These are phyloP conservation scores for Paradisaea rubra DNA, from an alignment of 2,113 vertebrate genomes.

Conservation along the genomic window DNA sequence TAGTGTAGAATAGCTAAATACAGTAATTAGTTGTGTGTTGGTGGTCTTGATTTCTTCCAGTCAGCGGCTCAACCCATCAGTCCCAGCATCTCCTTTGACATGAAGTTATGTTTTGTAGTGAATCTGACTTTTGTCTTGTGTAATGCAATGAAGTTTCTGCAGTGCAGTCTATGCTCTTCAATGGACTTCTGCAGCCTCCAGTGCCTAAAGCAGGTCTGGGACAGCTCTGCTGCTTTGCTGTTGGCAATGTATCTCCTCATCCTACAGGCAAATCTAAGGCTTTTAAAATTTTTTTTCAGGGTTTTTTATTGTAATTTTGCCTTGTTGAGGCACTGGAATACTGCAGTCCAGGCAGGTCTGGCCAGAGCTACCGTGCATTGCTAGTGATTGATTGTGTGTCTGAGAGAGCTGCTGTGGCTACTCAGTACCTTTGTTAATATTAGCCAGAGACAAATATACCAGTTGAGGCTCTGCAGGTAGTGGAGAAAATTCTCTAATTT, in stretches of 20 bases:
- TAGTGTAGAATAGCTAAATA: not conserved
- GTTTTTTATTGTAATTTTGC: not conserved
- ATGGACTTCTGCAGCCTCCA: not conserved
- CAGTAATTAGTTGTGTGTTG: not conserved
- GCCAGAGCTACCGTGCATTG: not conserved
- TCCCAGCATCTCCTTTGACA: not conserved
- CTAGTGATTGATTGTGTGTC: rapidly evolving
- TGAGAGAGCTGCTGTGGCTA: not conserved
- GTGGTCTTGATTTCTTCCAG: not conserved
- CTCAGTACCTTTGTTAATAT: not conserved
- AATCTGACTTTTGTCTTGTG: not conserved
- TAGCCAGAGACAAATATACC: not conserved
- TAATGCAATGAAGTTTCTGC: not conserved
- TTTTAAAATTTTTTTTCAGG: not conserved
- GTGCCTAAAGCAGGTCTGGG: not conserved
- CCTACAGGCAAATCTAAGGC: not conserved
- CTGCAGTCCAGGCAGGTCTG: not conserved
- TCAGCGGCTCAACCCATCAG: not conserved
- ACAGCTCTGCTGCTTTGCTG: not conserved
- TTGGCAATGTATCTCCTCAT: not conserved
- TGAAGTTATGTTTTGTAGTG: not conserved
- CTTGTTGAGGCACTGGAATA: not conserved
- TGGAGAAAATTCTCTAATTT: not conserved
- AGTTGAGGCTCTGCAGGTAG: not conserved
- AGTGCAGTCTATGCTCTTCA: not conserved